Evolutionary conservation across 2,888 invertebrate genomes (phyloP).

Genomic region (Criorhina ranunculi): DNA sequence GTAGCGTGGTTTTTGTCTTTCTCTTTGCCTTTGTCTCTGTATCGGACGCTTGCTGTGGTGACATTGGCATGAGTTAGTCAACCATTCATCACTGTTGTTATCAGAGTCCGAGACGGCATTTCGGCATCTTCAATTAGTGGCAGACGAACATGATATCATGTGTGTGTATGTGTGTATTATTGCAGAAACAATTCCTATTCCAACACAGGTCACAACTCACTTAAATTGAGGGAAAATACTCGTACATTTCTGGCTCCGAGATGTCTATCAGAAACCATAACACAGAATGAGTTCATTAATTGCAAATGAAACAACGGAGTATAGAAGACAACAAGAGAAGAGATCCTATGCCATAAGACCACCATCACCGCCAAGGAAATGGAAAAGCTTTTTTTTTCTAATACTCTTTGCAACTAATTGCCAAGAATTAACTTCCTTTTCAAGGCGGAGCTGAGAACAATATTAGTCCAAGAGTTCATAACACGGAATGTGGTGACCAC

Average conservation of each 20-base stretch:
- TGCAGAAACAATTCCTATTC: conserved; percentile 52
- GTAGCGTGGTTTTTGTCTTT: conserved; percentile 38
- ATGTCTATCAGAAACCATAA: conserved; percentile 75
- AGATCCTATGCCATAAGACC: conserved; percentile 27
- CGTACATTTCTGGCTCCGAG: conserved; percentile 70
- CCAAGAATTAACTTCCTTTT: conserved; percentile 72
- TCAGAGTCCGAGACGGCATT: conserved; percentile 49
- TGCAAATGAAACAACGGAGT: conserved; percentile 63
- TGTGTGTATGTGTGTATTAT: conserved; percentile 25
- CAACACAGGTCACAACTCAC: conserved; percentile 54
- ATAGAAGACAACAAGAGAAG: conserved; percentile 28
- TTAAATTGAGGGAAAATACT: conserved; percentile 37
- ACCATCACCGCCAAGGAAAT: conserved; percentile 29
- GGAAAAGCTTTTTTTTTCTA: conserved; percentile 66
- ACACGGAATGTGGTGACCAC: conserved; percentile 46
- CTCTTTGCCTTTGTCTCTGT: conserved; percentile 20
- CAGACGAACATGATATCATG: conserved; percentile 68
- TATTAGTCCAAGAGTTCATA: conserved; percentile 62
- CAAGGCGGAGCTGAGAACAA: conserved; percentile 45
- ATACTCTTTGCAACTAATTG: conserved; percentile 70
- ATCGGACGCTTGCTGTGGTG: conserved; percentile 1
- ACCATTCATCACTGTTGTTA: conserved; percentile 69
- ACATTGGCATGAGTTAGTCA: conserved; percentile 50
- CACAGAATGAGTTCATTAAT: conserved; percentile 73
- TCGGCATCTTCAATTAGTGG: conserved; percentile 73